A percentile compares a stretch with the other conserved stretches of the same genome.
These are phyloP conservation scores for Mionectes olivaceus DNA, from an alignment of 2,797 vertebrate species.

Conservation along the genomic window DNA sequence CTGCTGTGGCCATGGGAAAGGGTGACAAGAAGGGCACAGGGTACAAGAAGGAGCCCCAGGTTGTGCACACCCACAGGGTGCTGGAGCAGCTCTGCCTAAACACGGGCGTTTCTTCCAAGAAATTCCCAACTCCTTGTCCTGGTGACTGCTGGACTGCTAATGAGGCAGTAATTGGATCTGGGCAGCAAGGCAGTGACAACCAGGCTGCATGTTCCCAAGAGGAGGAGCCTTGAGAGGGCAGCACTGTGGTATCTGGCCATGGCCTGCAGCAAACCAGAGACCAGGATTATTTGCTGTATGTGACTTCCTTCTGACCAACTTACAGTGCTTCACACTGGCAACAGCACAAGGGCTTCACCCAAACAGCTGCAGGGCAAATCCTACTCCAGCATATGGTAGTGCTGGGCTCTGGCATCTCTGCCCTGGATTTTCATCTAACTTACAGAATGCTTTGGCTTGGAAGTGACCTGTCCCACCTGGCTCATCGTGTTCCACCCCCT, in stretches of 20 bases:
- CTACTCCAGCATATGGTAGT: accelerated
- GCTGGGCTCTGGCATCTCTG: not conserved
- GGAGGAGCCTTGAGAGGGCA: not conserved
- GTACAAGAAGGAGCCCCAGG: not conserved
- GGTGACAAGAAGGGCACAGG: not conserved
- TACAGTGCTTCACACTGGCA: too few species aligned
- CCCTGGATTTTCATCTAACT: not conserved
- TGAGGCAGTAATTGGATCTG: not conserved
- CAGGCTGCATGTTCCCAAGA: not conserved
- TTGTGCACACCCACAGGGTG: not conserved
- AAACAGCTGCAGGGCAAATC: not conserved
- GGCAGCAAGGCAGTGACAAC: not conserved
- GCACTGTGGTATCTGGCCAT: not conserved
- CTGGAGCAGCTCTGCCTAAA: not conserved
- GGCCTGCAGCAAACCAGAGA: not conserved
- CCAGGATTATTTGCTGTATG: accelerated
- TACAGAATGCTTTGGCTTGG: not conserved
- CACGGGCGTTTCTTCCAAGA: not conserved
- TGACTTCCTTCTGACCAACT: not conserved
- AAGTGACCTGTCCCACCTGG: too few species aligned
- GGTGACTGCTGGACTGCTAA: not conserved
- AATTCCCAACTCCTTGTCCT: not conserved
- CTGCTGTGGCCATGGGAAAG: not conserved
- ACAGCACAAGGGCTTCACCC: not conserved
- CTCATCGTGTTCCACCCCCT: accelerated